Conservation (phyloP, 2,888 invertebrate species). For the Tetanocera ferruginea region DNA sequence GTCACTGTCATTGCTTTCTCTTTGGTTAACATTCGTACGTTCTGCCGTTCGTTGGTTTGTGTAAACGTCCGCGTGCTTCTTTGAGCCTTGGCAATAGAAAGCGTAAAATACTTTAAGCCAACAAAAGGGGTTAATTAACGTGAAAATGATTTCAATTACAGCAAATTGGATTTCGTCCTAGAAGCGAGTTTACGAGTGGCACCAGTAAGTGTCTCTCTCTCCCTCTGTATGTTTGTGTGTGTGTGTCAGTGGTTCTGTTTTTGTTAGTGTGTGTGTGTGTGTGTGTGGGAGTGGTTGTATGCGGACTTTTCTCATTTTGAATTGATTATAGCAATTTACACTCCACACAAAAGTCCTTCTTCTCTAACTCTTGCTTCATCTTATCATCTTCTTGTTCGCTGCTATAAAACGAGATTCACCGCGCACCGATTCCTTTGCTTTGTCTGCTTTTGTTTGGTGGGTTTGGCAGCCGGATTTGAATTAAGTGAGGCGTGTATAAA, state of each 20-base stretch:
- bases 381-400: background rate
- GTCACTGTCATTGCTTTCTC: constrained; percentile 10
- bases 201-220: background rate
- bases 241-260: background rate
- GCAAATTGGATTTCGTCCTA: constrained; percentile 51
- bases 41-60: background rate
- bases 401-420: background rate
- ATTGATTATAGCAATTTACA: constrained; percentile 45
- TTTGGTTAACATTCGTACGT: background rate
- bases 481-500: constrained; percentile 37
- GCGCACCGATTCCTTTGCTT: background rate
- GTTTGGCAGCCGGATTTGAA: constrained; percentile 9
- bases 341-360: constrained; percentile 23
- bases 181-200: background rate
- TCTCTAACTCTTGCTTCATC: background rate
- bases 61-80: background rate
- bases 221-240: background rate
- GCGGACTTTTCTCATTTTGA: constrained; percentile 35
- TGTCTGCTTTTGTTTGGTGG: background rate
- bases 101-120: constrained; percentile 47
- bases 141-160: constrained; percentile 57
- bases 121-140: constrained; percentile 56
- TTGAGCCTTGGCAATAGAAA: constrained; percentile 19
- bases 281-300: background rate
- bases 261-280: background rate